These are phyloP conservation scores for Drosophila funebris DNA, from an alignment of 1,140 invertebrate genomes.

Conservation along the genomic window DNA sequence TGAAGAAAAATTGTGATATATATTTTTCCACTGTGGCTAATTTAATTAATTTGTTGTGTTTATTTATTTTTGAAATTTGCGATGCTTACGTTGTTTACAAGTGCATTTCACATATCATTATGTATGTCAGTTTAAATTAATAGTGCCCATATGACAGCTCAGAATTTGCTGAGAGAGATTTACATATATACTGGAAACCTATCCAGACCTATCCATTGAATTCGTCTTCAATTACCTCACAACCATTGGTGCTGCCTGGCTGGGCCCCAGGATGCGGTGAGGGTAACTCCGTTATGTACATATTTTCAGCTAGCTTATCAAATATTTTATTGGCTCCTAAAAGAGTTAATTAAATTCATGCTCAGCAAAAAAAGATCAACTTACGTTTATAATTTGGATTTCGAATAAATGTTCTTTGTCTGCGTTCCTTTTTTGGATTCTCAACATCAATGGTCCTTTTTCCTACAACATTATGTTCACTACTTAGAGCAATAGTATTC, in stretches of 20 bases:
- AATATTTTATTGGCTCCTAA: not conserved
- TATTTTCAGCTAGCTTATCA: not conserved
- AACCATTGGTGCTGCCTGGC: constrained; percentile 16
- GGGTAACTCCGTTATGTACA: constrained; percentile 16
- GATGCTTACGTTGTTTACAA: constrained; percentile 33
- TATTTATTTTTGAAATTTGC: constrained; percentile 60
- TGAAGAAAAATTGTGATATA: constrained; percentile 34
- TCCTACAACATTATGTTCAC: not conserved
- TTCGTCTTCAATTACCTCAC: not conserved
- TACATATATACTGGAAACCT: no score
- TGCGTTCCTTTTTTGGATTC: not conserved
- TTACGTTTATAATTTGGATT: constrained; percentile 41
- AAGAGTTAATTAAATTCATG: not conserved
- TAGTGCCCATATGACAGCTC: constrained; percentile 10
- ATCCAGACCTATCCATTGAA: no score
- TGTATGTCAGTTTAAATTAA: constrained; percentile 36
- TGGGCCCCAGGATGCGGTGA: constrained; percentile 7
- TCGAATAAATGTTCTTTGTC: constrained; percentile 22
- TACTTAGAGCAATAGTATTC: not conserved
- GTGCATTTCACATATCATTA: constrained; percentile 56
- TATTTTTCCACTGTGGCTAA: constrained; percentile 44
- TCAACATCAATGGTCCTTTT: no score
- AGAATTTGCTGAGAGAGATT: not conserved
- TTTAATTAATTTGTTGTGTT: constrained; percentile 65
- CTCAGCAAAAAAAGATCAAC: not conserved